Conservation (phyloP, 2,113 vertebrate genomes). For the Ia io region DNA sequence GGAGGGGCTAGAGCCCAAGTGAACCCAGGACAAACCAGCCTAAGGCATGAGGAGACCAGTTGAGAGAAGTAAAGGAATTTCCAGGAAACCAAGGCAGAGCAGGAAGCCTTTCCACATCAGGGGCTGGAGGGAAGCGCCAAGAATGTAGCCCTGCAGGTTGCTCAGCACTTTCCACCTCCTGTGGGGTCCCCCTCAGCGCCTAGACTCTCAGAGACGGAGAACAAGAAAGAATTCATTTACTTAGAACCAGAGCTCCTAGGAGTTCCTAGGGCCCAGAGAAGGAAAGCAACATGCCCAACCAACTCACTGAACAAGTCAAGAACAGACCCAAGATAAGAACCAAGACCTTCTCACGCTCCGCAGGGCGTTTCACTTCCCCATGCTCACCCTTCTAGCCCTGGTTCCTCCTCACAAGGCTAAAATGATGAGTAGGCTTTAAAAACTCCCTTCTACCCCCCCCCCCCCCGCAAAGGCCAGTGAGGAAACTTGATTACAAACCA, state of each 20-base stretch:
- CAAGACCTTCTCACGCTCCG: conserved; percentile 54
- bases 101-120: neutral
- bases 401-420: conserved; percentile 49
- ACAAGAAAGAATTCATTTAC: neutral
- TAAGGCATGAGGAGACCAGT: too few relatives aligned
- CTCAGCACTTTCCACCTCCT: neutral
- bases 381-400: neutral
- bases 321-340: neutral
- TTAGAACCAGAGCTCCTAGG: neutral
- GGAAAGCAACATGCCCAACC: neutral
- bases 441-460: conserved; percentile 54
- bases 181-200: neutral
- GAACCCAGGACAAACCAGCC: neutral
- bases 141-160: neutral
- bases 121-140: neutral
- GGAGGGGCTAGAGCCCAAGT: neutral
- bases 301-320: neutral
- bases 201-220: neutral
- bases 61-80: neutral
- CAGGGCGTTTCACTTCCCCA: conserved; percentile 47
- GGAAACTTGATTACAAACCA: neutral
- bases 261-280: neutral
- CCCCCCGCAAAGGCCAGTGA: neutral
- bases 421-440: conserved; percentile 50
- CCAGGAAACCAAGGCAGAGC: neutral